phyloP scores from a whole-genome alignment of 2,113 vertebrate genomes.

The Noturus placidus region DNA sequence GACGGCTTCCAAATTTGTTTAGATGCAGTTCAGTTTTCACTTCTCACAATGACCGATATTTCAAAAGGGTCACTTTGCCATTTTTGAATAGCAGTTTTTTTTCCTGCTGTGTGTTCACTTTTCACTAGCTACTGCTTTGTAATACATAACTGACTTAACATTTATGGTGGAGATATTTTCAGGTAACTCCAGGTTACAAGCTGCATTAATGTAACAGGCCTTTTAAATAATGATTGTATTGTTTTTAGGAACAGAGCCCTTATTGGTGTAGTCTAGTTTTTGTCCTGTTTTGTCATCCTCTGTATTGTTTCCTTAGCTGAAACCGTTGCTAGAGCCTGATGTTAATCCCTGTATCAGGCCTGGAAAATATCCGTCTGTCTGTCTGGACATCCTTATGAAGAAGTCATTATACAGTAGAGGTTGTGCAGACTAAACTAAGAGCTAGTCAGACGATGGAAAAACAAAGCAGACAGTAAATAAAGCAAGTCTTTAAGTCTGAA shows the following conservation, averaged over 20 bases:
- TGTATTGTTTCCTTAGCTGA: not conserved
- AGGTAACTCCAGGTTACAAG: not conserved
- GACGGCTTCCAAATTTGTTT: not conserved
- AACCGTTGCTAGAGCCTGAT: not conserved
- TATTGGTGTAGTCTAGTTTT: not conserved
- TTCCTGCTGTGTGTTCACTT: not conserved
- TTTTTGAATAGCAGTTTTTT: not conserved
- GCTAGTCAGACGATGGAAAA: not conserved
- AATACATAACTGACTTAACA: not conserved
- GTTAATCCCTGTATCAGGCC: not conserved
- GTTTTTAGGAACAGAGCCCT: not conserved
- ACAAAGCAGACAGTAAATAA: not conserved
- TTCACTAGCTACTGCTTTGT: not conserved
- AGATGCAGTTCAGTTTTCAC: not conserved
- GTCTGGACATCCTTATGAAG: constrained; percentile 1
- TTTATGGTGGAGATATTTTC: not conserved
- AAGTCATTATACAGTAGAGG: not conserved
- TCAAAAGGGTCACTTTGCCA: not conserved
- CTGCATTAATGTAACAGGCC: not conserved
- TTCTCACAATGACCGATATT: not conserved
- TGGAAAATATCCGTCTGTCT: constrained; percentile 7
- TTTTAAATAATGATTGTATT: not conserved
- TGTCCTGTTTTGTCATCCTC: constrained; percentile 1
- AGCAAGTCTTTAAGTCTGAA: not conserved
- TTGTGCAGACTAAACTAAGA: not conserved